Conservation (phyloP, 2,797 vertebrate species). For the Leptoclinus maculatus region DNA sequence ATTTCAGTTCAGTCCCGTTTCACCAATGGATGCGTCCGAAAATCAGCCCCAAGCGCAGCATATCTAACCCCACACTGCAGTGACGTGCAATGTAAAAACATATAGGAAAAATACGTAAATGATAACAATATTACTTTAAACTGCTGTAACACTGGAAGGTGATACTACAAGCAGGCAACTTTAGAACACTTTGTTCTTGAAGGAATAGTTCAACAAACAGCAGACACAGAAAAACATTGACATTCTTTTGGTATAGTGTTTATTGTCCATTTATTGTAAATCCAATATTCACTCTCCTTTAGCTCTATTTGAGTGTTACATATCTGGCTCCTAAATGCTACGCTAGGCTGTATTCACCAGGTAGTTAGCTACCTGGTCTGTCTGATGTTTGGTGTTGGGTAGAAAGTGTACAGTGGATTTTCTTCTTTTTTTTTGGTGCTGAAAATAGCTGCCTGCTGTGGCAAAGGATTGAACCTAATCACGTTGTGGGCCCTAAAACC, state of each 20-base stretch:
- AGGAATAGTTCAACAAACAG: neutral
- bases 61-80: neutral
- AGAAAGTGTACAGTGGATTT: neutral
- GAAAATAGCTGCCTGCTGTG: slow-evolving; percentile 2
- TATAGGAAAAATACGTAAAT: neutral
- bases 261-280: neutral
- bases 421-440: neutral
- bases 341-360: neutral
- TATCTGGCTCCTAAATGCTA: neutral
- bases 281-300: neutral
- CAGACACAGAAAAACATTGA: neutral
- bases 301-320: slow-evolving; percentile 1
- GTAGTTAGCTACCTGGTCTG: neutral
- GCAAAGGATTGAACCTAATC: neutral
- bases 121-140: neutral
- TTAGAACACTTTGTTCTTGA: neutral
- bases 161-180: neutral
- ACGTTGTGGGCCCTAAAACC: neutral
- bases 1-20: neutral
- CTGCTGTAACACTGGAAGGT: neutral
- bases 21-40: neutral
- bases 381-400: neutral
- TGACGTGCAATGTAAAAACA: neutral
- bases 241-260: neutral
- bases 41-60: neutral